Conservation (phyloP, 1,140 invertebrate genomes). For the Diploscapter pachys region DNA sequence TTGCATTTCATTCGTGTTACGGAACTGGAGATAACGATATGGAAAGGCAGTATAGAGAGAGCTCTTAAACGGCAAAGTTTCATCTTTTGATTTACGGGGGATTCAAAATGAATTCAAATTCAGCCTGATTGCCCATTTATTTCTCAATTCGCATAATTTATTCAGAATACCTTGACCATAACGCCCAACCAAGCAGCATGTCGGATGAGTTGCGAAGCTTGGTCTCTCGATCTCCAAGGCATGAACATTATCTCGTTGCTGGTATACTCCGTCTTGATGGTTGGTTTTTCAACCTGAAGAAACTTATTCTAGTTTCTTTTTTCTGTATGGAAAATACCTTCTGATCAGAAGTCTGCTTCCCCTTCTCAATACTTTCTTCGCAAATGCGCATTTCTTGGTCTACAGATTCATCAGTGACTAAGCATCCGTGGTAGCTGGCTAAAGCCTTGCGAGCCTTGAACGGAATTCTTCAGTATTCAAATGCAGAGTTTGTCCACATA, state of each 20-base stretch:
- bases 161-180: conserved; percentile 31
- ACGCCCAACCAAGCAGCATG: conserved; percentile 38
- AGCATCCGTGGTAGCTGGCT: conserved; percentile 30
- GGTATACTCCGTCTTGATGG: conserved; percentile 5
- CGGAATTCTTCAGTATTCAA: background rate
- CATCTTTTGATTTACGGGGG: too few species aligned
- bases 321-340: background rate
- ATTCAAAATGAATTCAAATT: too few species aligned
- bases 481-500: background rate
- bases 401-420: conserved; percentile 21
- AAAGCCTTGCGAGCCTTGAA: conserved; percentile 24
- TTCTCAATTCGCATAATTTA: too few species aligned
- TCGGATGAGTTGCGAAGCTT: conserved; percentile 25
- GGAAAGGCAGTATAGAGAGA: too few species aligned
- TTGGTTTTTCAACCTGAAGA: background rate
- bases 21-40: too few species aligned
- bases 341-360: conserved; percentile 8
- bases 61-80: too few species aligned
- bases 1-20: too few species aligned
- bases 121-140: too few species aligned
- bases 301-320: conserved; percentile 14
- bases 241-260: conserved; percentile 38
- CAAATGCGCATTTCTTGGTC: conserved; percentile 31
- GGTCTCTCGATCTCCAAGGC: conserved; percentile 35
- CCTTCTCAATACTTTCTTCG: conserved; percentile 18